phyloP scores from a whole-genome alignment of 1,140 invertebrate genomes.

The Adoxophyes honmai region DNA sequence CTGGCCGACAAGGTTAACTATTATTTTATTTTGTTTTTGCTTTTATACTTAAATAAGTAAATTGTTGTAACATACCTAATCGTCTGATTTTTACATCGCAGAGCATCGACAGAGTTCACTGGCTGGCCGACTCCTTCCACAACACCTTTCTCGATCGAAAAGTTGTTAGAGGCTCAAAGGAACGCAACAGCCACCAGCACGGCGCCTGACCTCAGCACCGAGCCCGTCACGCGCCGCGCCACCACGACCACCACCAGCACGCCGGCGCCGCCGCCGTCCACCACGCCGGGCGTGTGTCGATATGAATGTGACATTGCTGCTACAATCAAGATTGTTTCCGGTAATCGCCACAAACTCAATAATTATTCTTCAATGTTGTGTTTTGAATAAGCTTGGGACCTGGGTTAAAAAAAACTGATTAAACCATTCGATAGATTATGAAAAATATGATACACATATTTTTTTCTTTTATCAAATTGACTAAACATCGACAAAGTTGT shows the following conservation, averaged over 20 bases:
- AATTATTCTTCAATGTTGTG: no score
- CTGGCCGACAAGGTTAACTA: conserved; percentile 84
- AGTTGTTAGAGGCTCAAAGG: conserved; percentile 85
- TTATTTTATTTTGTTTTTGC: conserved; percentile 26
- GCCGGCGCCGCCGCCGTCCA: conserved; percentile 83
- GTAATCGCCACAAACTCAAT: conserved; percentile 26
- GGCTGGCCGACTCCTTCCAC: conserved; percentile 92
- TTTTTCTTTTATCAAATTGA: no score
- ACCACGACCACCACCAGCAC: conserved; percentile 89
- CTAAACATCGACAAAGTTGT: no score
- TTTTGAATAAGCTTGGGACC: no score
- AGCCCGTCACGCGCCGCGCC: conserved; percentile 78
- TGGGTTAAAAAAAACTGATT: no score
- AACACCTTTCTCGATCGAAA: conserved; percentile 89
- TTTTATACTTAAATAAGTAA: conserved; percentile 13
- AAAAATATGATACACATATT: no score
- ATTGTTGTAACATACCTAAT: no score
- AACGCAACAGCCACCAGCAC: conserved; percentile 78
- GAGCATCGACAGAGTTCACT: conserved; percentile 91
- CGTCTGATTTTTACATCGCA: conserved; percentile 48
- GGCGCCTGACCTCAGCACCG: conserved; percentile 68
- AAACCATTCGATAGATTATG: no score
- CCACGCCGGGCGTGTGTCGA: conserved; percentile 88
- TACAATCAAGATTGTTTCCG: conserved; percentile 88
- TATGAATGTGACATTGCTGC: conserved; percentile 89